Conservation (phyloP, 2,113 vertebrate species). For the Bungarus multicinctus region DNA sequence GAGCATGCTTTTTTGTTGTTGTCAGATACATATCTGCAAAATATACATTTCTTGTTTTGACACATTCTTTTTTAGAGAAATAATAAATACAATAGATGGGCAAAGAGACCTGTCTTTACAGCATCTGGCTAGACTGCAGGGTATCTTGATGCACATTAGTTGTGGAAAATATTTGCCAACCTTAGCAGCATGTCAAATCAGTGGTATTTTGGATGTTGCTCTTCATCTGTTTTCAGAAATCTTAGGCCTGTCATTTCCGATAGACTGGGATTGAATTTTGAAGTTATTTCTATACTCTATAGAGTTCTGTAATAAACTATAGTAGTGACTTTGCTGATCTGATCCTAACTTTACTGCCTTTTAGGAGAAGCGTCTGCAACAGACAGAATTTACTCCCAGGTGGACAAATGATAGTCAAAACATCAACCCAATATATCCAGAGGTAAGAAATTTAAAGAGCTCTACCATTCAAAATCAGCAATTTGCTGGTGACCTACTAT, state of each 20-base stretch:
- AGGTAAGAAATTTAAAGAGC: slow-evolving; percentile 70
- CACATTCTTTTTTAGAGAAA: background rate
- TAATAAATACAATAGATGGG: background rate
- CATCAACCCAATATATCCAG: slow-evolving; percentile 71
- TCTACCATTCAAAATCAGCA: background rate
- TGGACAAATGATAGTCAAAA: slow-evolving; percentile 76
- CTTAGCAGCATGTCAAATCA: background rate
- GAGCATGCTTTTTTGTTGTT: background rate
- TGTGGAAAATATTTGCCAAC: background rate
- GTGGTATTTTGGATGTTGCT: background rate
- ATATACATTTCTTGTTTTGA: background rate
- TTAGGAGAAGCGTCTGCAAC: slow-evolving; percentile 84
- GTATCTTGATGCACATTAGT: background rate
- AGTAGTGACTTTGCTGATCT: slow-evolving; percentile 52
- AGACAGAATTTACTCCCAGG: slow-evolving; percentile 77
- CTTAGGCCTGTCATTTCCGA: slow-evolving; percentile 27
- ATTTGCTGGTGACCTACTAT: background rate
- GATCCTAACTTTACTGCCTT: slow-evolving; percentile 57
- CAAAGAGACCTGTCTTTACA: background rate
- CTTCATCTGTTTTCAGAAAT: background rate
- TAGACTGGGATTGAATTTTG: background rate
- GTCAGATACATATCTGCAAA: background rate
- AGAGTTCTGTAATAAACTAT: background rate
- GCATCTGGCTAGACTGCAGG: background rate
- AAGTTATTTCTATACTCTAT: background rate